phyloP scores from a whole-genome alignment of 2,113 vertebrate genomes.

The Chionodraco myersi region DNA sequence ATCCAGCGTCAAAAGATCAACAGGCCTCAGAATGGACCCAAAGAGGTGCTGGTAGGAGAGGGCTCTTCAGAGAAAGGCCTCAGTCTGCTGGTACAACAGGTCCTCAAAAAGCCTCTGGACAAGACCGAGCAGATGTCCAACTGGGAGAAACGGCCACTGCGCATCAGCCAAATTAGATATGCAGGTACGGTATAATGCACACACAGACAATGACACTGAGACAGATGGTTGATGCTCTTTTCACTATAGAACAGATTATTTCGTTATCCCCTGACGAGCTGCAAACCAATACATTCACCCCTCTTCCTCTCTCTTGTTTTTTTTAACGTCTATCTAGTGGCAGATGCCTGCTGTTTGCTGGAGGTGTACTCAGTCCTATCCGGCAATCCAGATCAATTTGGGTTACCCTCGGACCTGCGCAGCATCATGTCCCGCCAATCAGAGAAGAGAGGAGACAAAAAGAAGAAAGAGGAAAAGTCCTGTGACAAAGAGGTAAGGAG shows the following conservation, averaged over 20 bases:
- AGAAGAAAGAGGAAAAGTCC: slow-evolving; percentile 54
- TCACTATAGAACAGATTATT: slow-evolving; percentile 49
- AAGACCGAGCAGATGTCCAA: slow-evolving; percentile 91
- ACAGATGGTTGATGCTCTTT: slow-evolving; percentile 51
- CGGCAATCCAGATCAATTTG: slow-evolving; percentile 77
- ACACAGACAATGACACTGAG: slow-evolving; percentile 52
- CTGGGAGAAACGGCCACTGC: slow-evolving; percentile 90
- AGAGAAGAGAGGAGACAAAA: slow-evolving; percentile 63
- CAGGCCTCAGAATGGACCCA: slow-evolving; percentile 36
- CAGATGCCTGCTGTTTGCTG: slow-evolving; percentile 89
- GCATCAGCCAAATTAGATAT: slow-evolving; percentile 87
- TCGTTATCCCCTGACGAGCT: slow-evolving; percentile 44
- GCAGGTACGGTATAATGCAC: slow-evolving; percentile 82
- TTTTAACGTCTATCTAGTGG: slow-evolving; percentile 67
- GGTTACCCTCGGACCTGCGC: slow-evolving; percentile 76
- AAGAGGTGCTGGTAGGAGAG: slow-evolving; percentile 61
- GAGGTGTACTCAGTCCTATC: slow-evolving; percentile 85
- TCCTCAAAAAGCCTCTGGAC: slow-evolving; percentile 88
- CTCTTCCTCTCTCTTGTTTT: slow-evolving; percentile 3
- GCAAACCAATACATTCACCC: slow-evolving; percentile 24
- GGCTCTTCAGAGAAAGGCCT: slow-evolving; percentile 84
- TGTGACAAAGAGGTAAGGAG: slow-evolving; percentile 61
- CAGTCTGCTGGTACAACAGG: slow-evolving; percentile 88
- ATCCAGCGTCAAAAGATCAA: slow-evolving; percentile 64
- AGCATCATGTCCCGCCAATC: slow-evolving; percentile 55